A percentile compares a stretch with the other conserved stretches of the same genome.
These are phyloP conservation scores for Neoarius graeffei DNA, from an alignment of 2,113 vertebrate genomes.

Conservation along the genomic window DNA sequence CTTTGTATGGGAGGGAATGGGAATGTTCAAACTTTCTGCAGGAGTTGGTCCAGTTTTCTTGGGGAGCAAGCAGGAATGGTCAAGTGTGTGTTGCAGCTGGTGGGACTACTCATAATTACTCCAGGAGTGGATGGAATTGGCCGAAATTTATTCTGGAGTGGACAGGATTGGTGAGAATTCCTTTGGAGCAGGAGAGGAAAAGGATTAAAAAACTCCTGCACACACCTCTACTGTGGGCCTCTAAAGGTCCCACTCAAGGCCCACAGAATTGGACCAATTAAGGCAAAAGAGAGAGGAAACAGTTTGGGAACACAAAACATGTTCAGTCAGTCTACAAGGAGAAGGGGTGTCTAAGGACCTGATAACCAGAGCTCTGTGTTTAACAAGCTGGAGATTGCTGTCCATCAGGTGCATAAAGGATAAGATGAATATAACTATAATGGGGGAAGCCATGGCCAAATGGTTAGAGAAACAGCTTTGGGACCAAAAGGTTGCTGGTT, in stretches of 20 bases:
- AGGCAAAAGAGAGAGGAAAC: conserved; percentile 48
- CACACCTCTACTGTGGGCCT: neutral
- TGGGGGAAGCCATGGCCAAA: too few relatives aligned
- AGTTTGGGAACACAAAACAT: conserved; percentile 20
- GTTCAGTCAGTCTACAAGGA: conserved; percentile 20
- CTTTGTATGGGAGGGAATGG: neutral
- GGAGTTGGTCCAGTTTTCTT: neutral
- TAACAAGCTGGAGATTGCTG: neutral
- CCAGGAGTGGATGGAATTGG: neutral
- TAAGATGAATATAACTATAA: neutral
- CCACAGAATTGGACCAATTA: conserved; percentile 47
- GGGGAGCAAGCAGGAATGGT: neutral
- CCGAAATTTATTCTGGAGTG: neutral
- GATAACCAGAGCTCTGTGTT: neutral
- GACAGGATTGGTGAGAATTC: neutral
- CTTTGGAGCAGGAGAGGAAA: neutral
- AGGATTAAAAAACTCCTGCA: neutral
- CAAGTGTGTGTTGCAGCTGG: neutral
- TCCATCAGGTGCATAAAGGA: conserved; percentile 47
- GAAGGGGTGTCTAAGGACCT: conserved; percentile 45
- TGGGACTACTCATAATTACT: neutral
- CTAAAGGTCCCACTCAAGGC: conserved; percentile 22
- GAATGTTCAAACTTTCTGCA: neutral
- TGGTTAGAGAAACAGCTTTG: too few relatives aligned
- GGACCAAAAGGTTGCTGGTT: too few relatives aligned